Conservation (phyloP, 1,140 invertebrate species). For the Oryzaephilus surinamensis region DNA sequence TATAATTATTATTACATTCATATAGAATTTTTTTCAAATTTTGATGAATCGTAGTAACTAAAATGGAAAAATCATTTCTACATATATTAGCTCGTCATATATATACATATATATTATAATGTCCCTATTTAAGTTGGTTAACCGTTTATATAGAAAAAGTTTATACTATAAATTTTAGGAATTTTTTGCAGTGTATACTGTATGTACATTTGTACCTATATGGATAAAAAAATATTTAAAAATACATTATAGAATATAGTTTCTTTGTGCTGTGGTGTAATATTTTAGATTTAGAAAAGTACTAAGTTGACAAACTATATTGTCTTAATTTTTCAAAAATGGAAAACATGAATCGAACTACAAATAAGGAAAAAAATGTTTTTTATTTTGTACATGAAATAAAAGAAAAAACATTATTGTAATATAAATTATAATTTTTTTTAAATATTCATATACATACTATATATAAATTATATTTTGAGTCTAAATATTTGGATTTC, state of each 20-base stretch:
- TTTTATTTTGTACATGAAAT: conserved; percentile 25
- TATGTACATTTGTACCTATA: conserved; percentile 39
- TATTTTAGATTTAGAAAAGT: conserved; percentile 32
- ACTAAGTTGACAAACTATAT: conserved; percentile 19
- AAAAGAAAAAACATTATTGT: conserved; percentile 18
- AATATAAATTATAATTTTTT: conserved; percentile 28
- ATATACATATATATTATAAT: no score
- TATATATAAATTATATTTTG: conserved; percentile 28
- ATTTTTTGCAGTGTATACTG: conserved; percentile 29
- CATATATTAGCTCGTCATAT: no score
- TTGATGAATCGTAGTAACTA: no score
- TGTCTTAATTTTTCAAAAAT: conserved; percentile 15
- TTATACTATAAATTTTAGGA: conserved; percentile 25
- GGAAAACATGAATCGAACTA: no score
- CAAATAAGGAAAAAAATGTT: no score
- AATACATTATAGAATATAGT: conserved; percentile 32
- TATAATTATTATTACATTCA: conserved; percentile 8
- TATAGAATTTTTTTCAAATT: no score
- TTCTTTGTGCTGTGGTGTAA: conserved; percentile 39
- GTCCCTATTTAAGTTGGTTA: conserved; percentile 21
- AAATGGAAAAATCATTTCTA: no score
- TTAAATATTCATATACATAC: conserved; percentile 14
- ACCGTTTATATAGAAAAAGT: conserved; percentile 19
- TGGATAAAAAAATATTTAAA: no score
- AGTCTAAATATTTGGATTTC: conserved; percentile 28